A percentile compares a stretch with the other conserved stretches of the same genome.
Conservation (phyloP, 2,113 vertebrate species). For the Chitala chitala region DNA sequence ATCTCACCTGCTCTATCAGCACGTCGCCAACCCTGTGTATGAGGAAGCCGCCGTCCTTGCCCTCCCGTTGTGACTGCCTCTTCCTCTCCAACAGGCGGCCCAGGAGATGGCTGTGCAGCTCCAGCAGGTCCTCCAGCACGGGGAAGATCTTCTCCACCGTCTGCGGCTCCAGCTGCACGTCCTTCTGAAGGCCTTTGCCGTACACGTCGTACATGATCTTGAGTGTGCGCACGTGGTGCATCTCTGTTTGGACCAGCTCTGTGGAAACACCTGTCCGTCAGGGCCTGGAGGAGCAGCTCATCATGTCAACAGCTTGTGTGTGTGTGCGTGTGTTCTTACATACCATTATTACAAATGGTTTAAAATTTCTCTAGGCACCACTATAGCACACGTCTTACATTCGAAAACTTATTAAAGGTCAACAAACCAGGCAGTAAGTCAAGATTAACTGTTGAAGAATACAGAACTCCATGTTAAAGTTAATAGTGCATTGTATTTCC, state of each 20-base stretch:
- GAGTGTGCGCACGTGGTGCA: constrained; percentile 85
- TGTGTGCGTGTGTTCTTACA: no score
- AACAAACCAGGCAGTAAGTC: no score
- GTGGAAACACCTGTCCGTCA: not conserved
- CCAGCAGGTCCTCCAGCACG: constrained; percentile 76
- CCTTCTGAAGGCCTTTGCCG: constrained; percentile 74
- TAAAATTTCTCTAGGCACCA: no score
- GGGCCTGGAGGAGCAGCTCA: no score
- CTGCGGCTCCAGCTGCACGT: constrained; percentile 75
- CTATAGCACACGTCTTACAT: no score
- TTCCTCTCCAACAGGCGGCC: constrained; percentile 77
- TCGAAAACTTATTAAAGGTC: no score
- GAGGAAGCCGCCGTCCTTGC: constrained; percentile 72
- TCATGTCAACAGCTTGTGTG: no score
- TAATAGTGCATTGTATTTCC: no score
- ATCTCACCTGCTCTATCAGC: constrained; percentile 74
- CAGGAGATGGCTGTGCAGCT: constrained; percentile 79
- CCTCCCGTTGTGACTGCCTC: constrained; percentile 53
- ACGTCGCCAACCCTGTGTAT: constrained; percentile 79
- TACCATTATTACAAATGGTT: no score
- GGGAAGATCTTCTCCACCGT: constrained; percentile 82
- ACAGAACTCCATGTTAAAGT: no score
- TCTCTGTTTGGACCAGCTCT: constrained; percentile 90
- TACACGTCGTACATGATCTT: constrained; percentile 90
- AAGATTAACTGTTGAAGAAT: no score